These are phyloP conservation scores for Donacobius atricapilla DNA, from an alignment of 2,113 vertebrate genomes.

Conservation along the genomic window DNA sequence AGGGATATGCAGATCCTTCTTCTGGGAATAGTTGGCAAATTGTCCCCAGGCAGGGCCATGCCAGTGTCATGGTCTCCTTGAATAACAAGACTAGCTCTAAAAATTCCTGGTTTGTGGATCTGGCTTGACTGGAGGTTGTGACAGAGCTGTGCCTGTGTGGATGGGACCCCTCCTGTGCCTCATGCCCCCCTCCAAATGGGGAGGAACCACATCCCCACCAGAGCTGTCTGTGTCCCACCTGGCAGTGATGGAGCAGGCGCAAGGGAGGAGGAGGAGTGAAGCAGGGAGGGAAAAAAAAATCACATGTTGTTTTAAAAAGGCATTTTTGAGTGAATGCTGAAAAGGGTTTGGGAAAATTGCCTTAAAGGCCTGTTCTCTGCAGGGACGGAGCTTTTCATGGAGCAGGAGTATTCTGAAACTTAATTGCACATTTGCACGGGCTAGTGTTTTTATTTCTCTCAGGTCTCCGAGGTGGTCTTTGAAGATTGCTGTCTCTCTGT, in stretches of 20 bases:
- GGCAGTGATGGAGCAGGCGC: conserved; percentile 12
- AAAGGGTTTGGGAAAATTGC: conserved; percentile 74
- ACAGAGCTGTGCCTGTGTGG: not conserved
- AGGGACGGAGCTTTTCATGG: conserved; percentile 65
- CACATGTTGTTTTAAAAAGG: conserved; percentile 71
- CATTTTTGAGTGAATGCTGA: conserved; percentile 71
- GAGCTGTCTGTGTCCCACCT: conserved; percentile 33
- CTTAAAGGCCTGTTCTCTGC: conserved; percentile 71
- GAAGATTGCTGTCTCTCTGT: conserved; percentile 69
- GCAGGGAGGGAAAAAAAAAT: conserved; percentile 27
- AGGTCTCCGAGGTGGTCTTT: conserved; percentile 76
- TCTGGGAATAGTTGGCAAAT: not conserved
- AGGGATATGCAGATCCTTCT: not conserved
- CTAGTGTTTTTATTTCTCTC: conserved; percentile 76
- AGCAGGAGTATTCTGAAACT: conserved; percentile 72
- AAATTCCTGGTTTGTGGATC: not conserved
- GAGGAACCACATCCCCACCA: not conserved
- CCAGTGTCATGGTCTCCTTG: not conserved
- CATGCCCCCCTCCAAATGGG: not conserved
- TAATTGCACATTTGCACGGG: conserved; percentile 76
- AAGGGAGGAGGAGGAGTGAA: conserved; percentile 1
- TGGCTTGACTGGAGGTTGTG: not conserved
- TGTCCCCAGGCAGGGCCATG: not conserved
- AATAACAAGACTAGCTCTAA: not conserved
- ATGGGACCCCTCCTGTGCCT: not conserved